phyloP scores from a whole-genome alignment of 2,888 invertebrate species.

The Acheta domesticus region DNA sequence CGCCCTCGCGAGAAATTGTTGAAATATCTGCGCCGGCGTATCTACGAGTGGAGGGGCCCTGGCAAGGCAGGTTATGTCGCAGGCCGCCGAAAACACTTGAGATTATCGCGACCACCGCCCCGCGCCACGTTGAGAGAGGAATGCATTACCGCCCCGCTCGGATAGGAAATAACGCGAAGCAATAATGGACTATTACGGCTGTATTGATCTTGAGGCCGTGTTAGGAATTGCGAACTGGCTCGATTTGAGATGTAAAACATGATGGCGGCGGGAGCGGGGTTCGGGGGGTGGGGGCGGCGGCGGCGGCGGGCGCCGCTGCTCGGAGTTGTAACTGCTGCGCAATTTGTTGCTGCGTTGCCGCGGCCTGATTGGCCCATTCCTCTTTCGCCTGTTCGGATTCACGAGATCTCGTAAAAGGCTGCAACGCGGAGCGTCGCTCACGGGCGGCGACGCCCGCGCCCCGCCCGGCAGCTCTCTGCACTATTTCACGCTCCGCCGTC shows the following conservation, averaged over 20 bases:
- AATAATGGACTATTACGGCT: background rate
- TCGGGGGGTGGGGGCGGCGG: too few species aligned
- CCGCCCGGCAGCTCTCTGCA: too few species aligned
- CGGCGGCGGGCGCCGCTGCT: background rate
- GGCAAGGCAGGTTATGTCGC: background rate
- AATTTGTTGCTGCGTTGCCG: background rate
- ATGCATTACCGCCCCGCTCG: background rate
- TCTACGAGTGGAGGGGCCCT: too few species aligned
- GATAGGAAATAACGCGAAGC: background rate
- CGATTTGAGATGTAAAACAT: conserved; percentile 3
- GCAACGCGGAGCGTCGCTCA: background rate
- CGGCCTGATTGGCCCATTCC: background rate
- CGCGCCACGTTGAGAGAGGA: background rate
- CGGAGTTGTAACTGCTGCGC: background rate
- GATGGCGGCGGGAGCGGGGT: background rate
- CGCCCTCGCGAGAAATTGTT: too few species aligned
- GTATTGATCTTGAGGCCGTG: conserved; percentile 9
- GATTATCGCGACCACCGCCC: background rate
- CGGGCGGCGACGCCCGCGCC: too few species aligned
- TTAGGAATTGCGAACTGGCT: background rate
- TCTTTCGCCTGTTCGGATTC: conserved; percentile 7
- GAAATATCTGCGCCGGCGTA: too few species aligned
- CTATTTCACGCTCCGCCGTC: too few species aligned
- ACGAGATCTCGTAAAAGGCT: conserved; percentile 4
- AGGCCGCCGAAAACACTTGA: background rate